Evolutionary conservation across 2,888 invertebrate genomes (phyloP), one percentile per base, ranked within the genome.

Genomic region (Calameuta pallipes): DNA sequence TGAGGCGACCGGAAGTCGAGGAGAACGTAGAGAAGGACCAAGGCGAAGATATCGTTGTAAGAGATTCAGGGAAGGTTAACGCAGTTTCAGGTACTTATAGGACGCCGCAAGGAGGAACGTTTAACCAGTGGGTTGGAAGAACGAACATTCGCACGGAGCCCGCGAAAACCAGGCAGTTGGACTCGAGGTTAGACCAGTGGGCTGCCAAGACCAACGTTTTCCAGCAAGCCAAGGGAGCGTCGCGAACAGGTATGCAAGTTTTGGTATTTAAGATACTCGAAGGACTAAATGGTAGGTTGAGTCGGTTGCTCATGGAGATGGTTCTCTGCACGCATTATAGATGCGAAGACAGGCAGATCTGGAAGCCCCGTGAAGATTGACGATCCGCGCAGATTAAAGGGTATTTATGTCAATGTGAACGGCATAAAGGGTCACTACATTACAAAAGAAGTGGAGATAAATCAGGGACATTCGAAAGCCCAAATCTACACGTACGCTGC

Each of bases 381-480:
- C 9, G 6, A 23, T 56, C 56, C 56, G 23, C 56, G 23, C 2
- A 15, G 23, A 56, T 2, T 56, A 23, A 56, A 79, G n/a, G 84
- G 85, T 56, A 80, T 87, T 74, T 83, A 87, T 76, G 85, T 85
- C 11, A 85, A 85, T 71, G 31, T 79, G 36, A 86, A 88, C 79
- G 87, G 85, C 1, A 85, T 83, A 13, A 81, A 76, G 23, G 88
- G 86, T 23, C 87, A 89, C 76, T 85, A 83, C 41, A 85, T 88
- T 23, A 85, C 84, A 1, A 87, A 84, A 77, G 84, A 85, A 34
- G 79, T 89, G 12, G 83, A 86, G 35, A 83, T 89, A 11, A 79
- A 87, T 79, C 87, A 89, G 79, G 87, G 88, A 23, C 87, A 89
- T 74, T 88, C 89, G 11, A 88, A 85, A 41, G 87, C 84, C 12